Base-by-base conservation (phyloP, 2,797 vertebrate genomes). In the Gobio occitaniae region DNA sequence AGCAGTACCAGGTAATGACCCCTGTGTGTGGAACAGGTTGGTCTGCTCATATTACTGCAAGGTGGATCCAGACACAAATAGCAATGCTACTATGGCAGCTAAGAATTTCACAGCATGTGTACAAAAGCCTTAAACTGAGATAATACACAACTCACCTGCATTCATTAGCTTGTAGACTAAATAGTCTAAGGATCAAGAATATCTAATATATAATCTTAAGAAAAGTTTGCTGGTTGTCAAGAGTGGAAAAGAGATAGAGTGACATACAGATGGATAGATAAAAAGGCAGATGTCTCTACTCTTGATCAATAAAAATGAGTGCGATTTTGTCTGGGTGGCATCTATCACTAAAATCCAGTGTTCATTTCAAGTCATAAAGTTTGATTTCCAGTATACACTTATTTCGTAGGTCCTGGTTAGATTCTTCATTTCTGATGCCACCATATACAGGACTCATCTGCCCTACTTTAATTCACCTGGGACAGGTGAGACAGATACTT, bases 101-200 rank as follows among this genome's bases (percentile, higher is more conserved):
- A n/a, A 48, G 19, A 79, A 41, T 71, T 79, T 48, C 50, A 59
- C 29, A 1, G 19, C 74, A 7, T 66, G 3, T 69, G 74, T 56
- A 68, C 44, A 75, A 50, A 9, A 69, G 44, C 41, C 25, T 72
- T 91, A 93, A 91, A 92, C 89, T 87, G 92, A 89, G 91, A 94
- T 87, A 86, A 94, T 89, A 90, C 72, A 86, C 78, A 92, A 90
- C 90, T 91, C 88, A 86, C 90, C 90, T 89, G 15, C 86, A 87
- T 86, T 87, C 41, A 41, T 63, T 44, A 50, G 38, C 25, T 25
- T 36, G 17, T 32, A 61, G 21, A 79, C 19, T 78, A 65, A 32
- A 65, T 50, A 69, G 85, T 77, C 21, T 36, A 32, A 25, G 52
- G 2, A 56, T 2, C 4, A 15, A 71, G 19, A 85, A 44, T 72